Conservation (phyloP, 2,113 vertebrate species). For the Rhinolophus ferrumequinum region DNA sequence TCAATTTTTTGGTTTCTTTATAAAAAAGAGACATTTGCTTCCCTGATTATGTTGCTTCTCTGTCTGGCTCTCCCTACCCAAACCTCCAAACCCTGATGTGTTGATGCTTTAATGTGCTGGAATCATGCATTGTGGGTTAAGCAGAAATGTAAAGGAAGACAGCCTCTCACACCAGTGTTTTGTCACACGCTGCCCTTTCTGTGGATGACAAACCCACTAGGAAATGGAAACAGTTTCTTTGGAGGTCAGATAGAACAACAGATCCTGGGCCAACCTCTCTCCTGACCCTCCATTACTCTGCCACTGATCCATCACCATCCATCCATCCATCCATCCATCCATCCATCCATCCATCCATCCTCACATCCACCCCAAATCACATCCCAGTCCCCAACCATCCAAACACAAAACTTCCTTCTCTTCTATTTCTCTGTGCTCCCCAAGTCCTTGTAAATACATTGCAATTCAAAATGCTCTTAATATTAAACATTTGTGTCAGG, state of each 20-base stretch:
- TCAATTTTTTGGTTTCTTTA: neutral
- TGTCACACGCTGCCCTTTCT: neutral
- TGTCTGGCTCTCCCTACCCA: neutral
- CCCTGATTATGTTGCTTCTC: neutral
- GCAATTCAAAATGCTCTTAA: neutral
- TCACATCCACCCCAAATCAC: neutral
- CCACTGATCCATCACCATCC: neutral
- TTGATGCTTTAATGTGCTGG: neutral
- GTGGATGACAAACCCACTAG: neutral
- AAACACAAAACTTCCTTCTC: neutral
- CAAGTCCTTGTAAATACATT: slow-evolving; percentile 7
- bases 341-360: neutral
- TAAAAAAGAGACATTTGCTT: neutral
- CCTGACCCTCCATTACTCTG: neutral
- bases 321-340: neutral
- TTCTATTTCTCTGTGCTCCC: neutral
- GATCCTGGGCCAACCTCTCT: neutral
- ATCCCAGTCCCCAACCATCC: neutral
- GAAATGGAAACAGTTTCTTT: slow-evolving; percentile 24
- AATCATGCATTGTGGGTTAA: neutral
- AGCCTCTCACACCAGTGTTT: neutral
- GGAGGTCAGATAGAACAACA: neutral
- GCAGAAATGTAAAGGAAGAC: neutral
- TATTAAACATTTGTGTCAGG: slow-evolving; percentile 3
- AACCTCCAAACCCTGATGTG: neutral